Percentiles rank a stretch among this genome's conserved stretches.
These are phyloP conservation scores for Potorous gilbertii DNA, from an alignment of 2,797 vertebrate species.

Conservation along the genomic window DNA sequence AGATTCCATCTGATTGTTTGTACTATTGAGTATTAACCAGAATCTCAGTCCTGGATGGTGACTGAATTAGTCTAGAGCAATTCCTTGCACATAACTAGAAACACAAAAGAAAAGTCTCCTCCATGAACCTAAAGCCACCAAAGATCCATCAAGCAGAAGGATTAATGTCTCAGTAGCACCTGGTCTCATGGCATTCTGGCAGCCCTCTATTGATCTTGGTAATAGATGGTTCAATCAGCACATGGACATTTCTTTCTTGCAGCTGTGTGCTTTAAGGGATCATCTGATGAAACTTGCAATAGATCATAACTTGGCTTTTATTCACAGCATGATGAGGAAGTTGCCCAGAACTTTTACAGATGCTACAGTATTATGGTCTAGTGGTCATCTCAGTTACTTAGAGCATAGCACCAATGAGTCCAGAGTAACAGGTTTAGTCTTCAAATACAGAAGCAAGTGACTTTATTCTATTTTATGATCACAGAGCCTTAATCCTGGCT, in stretches of 20 bases:
- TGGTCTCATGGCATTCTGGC: neutral
- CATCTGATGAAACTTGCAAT: neutral
- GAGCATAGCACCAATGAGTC: neutral
- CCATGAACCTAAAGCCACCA: neutral
- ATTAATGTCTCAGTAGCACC: neutral
- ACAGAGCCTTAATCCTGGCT: neutral
- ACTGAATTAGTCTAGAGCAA: neutral
- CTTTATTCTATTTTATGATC: neutral
- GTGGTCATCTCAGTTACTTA: neutral
- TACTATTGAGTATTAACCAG: neutral
- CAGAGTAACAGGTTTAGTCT: neutral
- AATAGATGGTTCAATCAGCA: neutral
- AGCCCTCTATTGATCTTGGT: neutral
- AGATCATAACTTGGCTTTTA: neutral
- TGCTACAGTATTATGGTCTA: neutral
- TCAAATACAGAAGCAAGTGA: neutral
- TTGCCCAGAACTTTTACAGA: fast-evolving
- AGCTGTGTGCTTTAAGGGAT: neutral
- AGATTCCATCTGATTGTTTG: neutral
- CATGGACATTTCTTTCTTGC: neutral
- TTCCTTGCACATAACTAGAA: neutral
- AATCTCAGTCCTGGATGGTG: neutral
- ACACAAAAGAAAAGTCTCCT: neutral
- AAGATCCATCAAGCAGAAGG: neutral
- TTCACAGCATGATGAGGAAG: neutral